Evolutionary conservation across 1,140 invertebrate species (phyloP).

Genomic region (Zaprionus nigranus): DNA sequence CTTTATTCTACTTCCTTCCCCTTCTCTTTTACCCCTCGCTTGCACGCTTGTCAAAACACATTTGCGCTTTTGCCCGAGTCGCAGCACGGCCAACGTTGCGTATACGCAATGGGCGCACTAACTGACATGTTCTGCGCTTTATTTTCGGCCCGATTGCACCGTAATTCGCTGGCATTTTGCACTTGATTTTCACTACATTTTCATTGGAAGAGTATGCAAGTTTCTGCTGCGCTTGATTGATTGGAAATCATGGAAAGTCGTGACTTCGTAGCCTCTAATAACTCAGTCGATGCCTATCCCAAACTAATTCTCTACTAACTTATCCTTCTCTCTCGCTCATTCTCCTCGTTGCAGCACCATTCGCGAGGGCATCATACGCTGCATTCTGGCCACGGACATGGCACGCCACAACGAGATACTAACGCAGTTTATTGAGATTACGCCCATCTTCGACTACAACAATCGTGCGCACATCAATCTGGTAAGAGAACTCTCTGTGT

Average conservation of each 20-base stretch:
- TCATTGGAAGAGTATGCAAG: not conserved
- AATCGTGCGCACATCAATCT: slow-evolving; percentile 92
- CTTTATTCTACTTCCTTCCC: not conserved
- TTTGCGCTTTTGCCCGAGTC: slow-evolving; percentile 16
- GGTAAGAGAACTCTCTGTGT: slow-evolving; percentile 85
- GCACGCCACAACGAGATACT: slow-evolving; percentile 94
- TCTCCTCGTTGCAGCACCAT: slow-evolving; percentile 84
- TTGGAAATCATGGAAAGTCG: not conserved
- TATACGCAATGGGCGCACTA: slow-evolving; percentile 35
- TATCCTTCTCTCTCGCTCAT: no score
- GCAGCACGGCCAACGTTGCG: slow-evolving; percentile 27
- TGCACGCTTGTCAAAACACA: slow-evolving; percentile 25
- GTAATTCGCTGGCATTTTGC: not conserved
- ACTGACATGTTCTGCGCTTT: not conserved
- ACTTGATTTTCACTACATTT: not conserved
- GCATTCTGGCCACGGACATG: slow-evolving; percentile 95
- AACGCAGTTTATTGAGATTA: slow-evolving; percentile 89
- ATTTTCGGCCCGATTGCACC: not conserved
- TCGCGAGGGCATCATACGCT: slow-evolving; percentile 93
- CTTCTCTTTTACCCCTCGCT: not conserved
- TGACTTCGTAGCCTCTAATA: not conserved
- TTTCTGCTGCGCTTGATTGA: not conserved
- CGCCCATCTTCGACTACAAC: slow-evolving; percentile 90
- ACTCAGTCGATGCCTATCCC: not conserved
- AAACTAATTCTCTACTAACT: not conserved